These are phyloP conservation scores for Phoebastria nigripes DNA, from an alignment of 2,797 vertebrate species.

Conservation along the genomic window DNA sequence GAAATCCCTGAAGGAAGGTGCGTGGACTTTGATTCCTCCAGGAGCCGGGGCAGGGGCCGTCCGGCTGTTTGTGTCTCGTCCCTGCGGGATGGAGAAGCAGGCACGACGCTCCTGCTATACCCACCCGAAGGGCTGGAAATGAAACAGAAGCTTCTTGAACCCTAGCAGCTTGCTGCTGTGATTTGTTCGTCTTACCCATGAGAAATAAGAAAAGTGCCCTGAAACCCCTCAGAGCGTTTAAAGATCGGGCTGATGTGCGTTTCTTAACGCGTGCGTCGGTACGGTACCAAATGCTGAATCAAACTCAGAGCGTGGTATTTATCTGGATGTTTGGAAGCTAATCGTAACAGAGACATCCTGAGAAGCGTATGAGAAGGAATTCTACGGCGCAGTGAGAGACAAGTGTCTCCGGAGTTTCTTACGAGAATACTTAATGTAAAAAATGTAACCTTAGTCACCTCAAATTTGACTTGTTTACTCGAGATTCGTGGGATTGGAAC, in stretches of 20 bases:
- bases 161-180: background rate
- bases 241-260: rapidly evolving
- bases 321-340: background rate
- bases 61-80: background rate
- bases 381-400: rapidly evolving
- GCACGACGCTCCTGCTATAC: rapidly evolving
- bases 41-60: background rate
- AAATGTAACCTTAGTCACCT: background rate
- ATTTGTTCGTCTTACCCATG: rapidly evolving
- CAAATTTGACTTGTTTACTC: too few relatives aligned
- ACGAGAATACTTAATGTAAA: background rate
- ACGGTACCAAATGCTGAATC: background rate
- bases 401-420: background rate
- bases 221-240: background rate
- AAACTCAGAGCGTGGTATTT: background rate
- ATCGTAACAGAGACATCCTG: rapidly evolving
- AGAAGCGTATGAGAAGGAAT: background rate
- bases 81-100: background rate
- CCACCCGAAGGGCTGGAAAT: background rate
- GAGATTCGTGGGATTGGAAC: background rate
- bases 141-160: background rate
- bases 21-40: background rate
- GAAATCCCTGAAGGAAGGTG: background rate
- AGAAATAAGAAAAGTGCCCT: background rate
- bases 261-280: background rate